A percentile compares a stretch with the other conserved stretches of the same genome.
Conservation (phyloP, 2,888 invertebrate species). For the Phaedon cochleariae region DNA sequence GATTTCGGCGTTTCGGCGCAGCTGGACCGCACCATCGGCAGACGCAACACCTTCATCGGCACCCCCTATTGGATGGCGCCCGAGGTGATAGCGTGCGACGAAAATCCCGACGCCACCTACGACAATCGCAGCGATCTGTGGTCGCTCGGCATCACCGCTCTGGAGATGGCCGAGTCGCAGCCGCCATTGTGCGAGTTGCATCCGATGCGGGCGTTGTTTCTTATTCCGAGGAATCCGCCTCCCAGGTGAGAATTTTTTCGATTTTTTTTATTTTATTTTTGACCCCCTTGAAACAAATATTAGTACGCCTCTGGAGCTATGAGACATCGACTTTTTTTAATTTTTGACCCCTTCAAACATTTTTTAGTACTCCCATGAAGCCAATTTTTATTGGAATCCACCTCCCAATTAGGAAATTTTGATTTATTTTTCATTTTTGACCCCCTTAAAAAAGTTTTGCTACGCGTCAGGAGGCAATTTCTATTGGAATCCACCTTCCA, state of each 20-base stretch:
- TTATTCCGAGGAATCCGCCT: conserved; percentile 98
- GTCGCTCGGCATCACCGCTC: conserved; percentile 95
- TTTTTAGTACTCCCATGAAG: too few species aligned
- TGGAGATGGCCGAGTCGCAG: conserved; percentile 99
- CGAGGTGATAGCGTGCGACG: conserved; percentile 99
- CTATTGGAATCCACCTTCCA: too few species aligned
- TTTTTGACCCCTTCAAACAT: too few species aligned
- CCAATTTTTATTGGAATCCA: too few species aligned
- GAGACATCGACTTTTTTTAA: too few species aligned
- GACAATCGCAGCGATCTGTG: conserved; percentile 95
- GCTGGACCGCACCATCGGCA: conserved; percentile 97
- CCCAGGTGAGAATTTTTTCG: conserved; percentile 81
- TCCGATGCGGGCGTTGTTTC: conserved; percentile 98
- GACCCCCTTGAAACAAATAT: too few species aligned
- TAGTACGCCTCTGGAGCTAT: too few species aligned
- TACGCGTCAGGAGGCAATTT: too few species aligned
- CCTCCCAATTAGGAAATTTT: too few species aligned
- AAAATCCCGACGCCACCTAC: conserved; percentile 99
- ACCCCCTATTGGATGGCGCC: conserved; percentile 99
- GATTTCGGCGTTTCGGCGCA: conserved; percentile 99
- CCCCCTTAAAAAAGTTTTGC: too few species aligned
- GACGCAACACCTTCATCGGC: conserved; percentile 99
- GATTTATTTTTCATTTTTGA: too few species aligned
- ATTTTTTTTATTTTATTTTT: too few species aligned
- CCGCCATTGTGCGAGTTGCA: conserved; percentile 99